phyloP scores from a whole-genome alignment of 37 sponge, comb jelly and placozoan genomes.

The Mnemiopsis leidyi region DNA sequence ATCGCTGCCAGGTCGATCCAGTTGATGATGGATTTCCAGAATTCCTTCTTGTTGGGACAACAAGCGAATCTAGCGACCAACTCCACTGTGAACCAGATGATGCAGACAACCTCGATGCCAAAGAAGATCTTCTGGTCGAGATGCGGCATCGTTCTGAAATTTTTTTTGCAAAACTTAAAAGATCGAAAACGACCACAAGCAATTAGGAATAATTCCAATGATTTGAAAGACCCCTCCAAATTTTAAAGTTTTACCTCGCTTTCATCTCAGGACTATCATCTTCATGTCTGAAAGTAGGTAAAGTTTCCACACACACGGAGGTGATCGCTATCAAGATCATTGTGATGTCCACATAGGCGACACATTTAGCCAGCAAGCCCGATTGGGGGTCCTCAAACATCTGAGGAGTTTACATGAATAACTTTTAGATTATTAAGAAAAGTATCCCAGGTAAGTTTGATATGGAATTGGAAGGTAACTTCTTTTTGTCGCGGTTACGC shows the following conservation, averaged over 20 bases:
- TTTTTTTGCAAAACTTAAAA: no score
- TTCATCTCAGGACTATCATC: neutral
- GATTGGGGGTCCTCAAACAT: constrained; percentile 34
- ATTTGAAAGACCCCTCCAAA: no score
- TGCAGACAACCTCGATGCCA: neutral
- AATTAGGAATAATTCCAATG: neutral
- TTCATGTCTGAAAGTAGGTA: neutral
- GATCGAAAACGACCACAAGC: no score
- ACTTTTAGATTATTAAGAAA: no score
- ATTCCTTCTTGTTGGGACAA: constrained; percentile 24
- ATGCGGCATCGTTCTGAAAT: neutral
- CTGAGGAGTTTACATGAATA: neutral
- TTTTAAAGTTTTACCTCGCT: neutral
- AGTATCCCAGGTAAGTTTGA: no score
- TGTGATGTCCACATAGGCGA: constrained; percentile 34
- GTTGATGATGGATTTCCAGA: constrained; percentile 44
- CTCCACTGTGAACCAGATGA: constrained; percentile 20
- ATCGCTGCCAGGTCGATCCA: constrained; percentile 23
- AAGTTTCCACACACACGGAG: constrained; percentile 34
- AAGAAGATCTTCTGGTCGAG: constrained; percentile 33
- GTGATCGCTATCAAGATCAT: constrained; percentile 25
- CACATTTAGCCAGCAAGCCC: neutral
- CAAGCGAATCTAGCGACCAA: neutral
- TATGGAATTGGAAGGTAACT: no score
- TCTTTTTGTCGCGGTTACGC: no score